A percentile compares a stretch with the other conserved stretches of the same genome.
phyloP scores from a whole-genome alignment of 2,113 vertebrate species.

The Cettia cetti region DNA sequence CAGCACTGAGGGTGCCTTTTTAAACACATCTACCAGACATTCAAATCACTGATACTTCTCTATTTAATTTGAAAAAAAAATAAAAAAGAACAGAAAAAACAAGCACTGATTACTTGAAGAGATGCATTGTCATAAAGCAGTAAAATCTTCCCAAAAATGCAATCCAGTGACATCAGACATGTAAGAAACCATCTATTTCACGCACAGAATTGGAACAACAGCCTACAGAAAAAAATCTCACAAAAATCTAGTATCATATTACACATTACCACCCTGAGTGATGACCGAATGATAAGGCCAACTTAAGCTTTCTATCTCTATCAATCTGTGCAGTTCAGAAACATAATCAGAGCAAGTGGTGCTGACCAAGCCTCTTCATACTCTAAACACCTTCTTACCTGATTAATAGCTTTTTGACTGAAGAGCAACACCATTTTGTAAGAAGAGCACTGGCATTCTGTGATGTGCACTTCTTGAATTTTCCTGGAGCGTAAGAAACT shows the following conservation, averaged over 20 bases:
- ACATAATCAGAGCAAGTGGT: neutral
- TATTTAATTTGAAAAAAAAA: neutral
- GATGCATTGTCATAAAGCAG: neutral
- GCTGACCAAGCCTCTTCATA: neutral
- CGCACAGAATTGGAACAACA: neutral
- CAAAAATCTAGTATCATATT: neutral
- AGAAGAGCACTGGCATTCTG: neutral
- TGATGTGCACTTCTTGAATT: neutral
- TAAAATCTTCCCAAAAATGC: constrained; percentile 9
- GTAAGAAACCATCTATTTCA: neutral
- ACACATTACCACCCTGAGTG: neutral
- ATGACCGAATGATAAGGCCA: neutral
- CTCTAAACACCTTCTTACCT: neutral
- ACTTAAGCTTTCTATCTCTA: neutral
- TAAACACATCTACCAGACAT: neutral
- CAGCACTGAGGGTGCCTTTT: neutral
- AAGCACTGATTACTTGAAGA: neutral
- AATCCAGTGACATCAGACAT: neutral
- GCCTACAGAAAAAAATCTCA: neutral
- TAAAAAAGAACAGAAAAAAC: neutral
- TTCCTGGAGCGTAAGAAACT: neutral
- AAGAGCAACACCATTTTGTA: neutral
- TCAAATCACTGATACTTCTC: neutral
- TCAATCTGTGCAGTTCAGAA: neutral
- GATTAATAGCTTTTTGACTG: neutral